Base-by-base conservation (phyloP, 2,113 vertebrate genomes). In the Tachycineta bicolor region DNA sequence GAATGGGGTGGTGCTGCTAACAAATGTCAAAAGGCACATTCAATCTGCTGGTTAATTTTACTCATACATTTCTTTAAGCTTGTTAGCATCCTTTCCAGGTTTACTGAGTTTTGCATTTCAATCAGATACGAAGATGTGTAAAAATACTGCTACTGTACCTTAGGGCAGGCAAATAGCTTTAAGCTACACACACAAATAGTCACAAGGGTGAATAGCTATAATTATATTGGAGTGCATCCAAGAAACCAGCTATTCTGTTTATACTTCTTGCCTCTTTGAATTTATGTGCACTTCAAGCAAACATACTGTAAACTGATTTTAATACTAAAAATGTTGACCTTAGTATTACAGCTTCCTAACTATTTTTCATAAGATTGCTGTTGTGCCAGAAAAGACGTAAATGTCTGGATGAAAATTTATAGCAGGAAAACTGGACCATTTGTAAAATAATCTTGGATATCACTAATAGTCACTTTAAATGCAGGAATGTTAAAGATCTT, bases 141-240 rank as follows among this genome's bases (percentile, higher is more conserved):
- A 98, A 98, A 98, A 98, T 97, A 98, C 97, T 98, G 97, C 90
- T 98, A 79, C 83, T 83, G 63, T 97, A 98, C 98, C 98, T 97
- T 96, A 98, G 98, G 97, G 96, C 97, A 98, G 98, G 97, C 97
- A 98, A 98, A 98, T 98, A 98, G 98, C 98, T 98, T 98, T 98
- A 96, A 98, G 98, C 98, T 98, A 98, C 98, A 98, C 98, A 98
- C 98, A 98, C 97, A 98, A 97, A 97, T 97, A 98, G 98, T 99
- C 99, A 99, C 98, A 98, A 98, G 98, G 98, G 99, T 99, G 99
- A 99, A 98, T 97, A 98, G 93, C 97, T 99, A 98, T 99, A 99
- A 99, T 99, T 99, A 98, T 98, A 98, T 98, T 99, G 99, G 98
- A 99, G 95, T 85, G 92, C 96, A 97, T 98, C 97, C 97, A 98